phyloP scores from a whole-genome alignment of 2,888 invertebrate species.

The Synergus itoensis region DNA sequence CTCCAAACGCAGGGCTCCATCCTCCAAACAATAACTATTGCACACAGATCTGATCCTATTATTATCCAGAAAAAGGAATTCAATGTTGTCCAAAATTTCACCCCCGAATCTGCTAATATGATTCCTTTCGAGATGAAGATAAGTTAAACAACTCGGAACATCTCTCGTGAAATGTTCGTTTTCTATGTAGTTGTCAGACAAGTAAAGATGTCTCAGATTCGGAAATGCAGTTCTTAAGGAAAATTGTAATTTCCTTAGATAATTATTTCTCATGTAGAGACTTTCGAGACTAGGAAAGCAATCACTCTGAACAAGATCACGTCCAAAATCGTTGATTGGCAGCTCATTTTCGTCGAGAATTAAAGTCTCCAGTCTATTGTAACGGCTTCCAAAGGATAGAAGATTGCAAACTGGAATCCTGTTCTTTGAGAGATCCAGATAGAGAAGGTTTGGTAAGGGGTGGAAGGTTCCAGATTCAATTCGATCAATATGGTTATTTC shows the following conservation, averaged over 20 bases:
- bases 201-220: constrained; percentile 63
- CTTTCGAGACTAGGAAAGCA: constrained; percentile 64
- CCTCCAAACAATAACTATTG: constrained; percentile 55
- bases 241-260: constrained; percentile 56
- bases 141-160: constrained; percentile 61
- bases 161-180: constrained; percentile 59
- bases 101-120: constrained; percentile 60
- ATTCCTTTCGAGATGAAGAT: constrained; percentile 66
- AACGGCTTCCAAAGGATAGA: constrained; percentile 60
- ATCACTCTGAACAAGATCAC: constrained; percentile 54
- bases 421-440: constrained; percentile 67
- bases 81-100: constrained; percentile 54
- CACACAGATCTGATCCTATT: constrained; percentile 64
- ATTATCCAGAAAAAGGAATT: constrained; percentile 62
- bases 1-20: constrained; percentile 55
- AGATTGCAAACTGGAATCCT: constrained; percentile 65
- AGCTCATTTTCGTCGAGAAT: constrained; percentile 63
- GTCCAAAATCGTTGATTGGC: constrained; percentile 49
- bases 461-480: constrained; percentile 61
- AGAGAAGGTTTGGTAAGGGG: constrained; percentile 62
- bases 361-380: constrained; percentile 58
- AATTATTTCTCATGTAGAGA: constrained; percentile 65
- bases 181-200: constrained; percentile 65
- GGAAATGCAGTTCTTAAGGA: constrained; percentile 62
- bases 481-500: constrained; percentile 60